phyloP scores from a whole-genome alignment of 2,888 invertebrate genomes.

The Teinopalpus imperialis region DNA sequence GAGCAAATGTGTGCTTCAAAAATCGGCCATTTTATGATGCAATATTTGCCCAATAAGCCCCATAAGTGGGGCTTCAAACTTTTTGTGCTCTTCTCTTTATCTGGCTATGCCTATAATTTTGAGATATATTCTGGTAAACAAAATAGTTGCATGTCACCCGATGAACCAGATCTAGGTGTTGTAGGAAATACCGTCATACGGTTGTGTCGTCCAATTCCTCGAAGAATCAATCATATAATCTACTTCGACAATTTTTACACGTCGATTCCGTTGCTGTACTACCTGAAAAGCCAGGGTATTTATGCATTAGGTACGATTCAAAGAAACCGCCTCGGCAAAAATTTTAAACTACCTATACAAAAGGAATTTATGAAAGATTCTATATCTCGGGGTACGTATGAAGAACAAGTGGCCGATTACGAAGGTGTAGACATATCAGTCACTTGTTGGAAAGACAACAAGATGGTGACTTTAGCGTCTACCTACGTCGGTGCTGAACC shows the following conservation, averaged over 20 bases:
- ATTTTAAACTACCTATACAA: constrained; percentile 7
- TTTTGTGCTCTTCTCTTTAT: constrained; percentile 27
- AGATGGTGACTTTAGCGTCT: constrained; percentile 33
- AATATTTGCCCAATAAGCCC: constrained; percentile 31
- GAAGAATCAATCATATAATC: constrained; percentile 19
- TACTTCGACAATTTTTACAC: constrained; percentile 19
- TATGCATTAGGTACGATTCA: constrained; percentile 28
- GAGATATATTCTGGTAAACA: constrained; percentile 29
- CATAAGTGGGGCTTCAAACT: constrained; percentile 32
- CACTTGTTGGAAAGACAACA: constrained; percentile 19
- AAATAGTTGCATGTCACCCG: constrained; percentile 4
- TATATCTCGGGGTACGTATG: constrained; percentile 12
- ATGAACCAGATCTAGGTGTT: constrained; percentile 20
- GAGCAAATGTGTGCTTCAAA: constrained; percentile 32
- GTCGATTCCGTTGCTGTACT: constrained; percentile 14
- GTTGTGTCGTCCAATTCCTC: constrained; percentile 9
- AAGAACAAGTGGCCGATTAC: constrained; percentile 12
- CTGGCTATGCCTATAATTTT: constrained; percentile 29
- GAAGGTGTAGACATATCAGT: constrained; percentile 18
- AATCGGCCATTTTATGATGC: constrained; percentile 32
- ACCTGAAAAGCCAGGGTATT: constrained; percentile 24
- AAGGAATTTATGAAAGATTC: constrained; percentile 21
- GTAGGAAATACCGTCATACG: constrained; percentile 13
- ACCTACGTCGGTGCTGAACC: constrained; percentile 37
- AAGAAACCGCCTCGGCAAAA: constrained; percentile 28